A percentile compares a stretch with the other conserved stretches of the same genome.
phyloP scores from a whole-genome alignment of 2,797 vertebrate genomes.

The Petrocephalus sullivani region DNA sequence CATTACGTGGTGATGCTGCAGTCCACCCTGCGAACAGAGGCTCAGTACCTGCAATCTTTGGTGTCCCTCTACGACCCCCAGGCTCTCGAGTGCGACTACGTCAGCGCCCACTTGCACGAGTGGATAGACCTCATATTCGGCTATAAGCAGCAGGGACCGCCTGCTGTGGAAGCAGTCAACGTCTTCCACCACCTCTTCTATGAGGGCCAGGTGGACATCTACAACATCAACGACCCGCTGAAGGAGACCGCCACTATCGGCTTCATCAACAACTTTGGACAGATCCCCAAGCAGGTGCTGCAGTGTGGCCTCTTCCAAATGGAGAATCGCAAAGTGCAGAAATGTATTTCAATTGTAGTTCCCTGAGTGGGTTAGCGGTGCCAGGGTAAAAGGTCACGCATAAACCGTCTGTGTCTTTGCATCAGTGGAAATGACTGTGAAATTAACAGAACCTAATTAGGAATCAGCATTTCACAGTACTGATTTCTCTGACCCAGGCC shows the following conservation, averaged over 20 bases:
- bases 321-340: accelerated
- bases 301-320: not conserved
- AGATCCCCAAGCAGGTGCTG: slow-evolving; percentile 94
- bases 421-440: not conserved
- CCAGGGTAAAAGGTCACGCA: not conserved
- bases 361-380: not conserved
- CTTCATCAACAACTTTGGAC: slow-evolving; percentile 98
- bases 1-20: not conserved
- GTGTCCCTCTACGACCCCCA: slow-evolving; percentile 38
- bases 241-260: slow-evolving; percentile 98
- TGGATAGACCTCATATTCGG: slow-evolving; percentile 98
- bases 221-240: slow-evolving; percentile 98
- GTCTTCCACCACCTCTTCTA: slow-evolving; percentile 99
- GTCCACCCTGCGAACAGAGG: not conserved
- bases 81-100: slow-evolving; percentile 96
- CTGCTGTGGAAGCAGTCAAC: slow-evolving; percentile 91
- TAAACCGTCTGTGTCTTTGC: not conserved
- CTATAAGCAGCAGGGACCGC: slow-evolving; percentile 95
- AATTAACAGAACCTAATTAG: not conserved
- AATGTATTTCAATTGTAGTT: not conserved
- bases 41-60: not conserved
- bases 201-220: slow-evolving; percentile 98
- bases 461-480: not conserved
- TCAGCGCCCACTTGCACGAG: slow-evolving; percentile 92
- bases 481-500: not conserved